Percentiles rank a stretch among this genome's conserved stretches.
These are phyloP conservation scores for Ptilorrhoa leucosticta DNA, from an alignment of 2,113 vertebrate genomes.

Conservation along the genomic window DNA sequence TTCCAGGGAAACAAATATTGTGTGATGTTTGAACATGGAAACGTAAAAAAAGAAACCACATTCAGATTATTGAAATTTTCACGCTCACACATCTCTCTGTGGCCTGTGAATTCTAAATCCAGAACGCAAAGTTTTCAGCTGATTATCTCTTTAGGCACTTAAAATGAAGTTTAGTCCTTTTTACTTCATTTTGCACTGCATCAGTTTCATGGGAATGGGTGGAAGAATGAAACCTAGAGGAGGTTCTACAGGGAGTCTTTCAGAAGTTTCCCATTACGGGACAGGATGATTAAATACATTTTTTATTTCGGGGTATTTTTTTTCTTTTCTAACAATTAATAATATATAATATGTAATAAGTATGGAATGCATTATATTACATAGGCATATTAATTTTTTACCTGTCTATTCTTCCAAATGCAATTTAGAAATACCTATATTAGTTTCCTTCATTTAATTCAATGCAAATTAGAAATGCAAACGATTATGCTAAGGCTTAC, in stretches of 20 bases:
- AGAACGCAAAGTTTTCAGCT: background rate
- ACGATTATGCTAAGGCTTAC: background rate
- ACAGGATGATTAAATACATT: background rate
- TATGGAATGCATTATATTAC: background rate
- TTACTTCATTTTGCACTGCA: background rate
- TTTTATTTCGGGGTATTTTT: background rate
- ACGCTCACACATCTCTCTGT: rapidly evolving
- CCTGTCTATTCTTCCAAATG: background rate
- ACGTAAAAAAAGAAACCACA: background rate
- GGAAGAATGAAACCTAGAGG: background rate
- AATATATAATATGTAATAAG: background rate
- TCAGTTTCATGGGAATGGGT: background rate
- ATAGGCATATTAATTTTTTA: background rate
- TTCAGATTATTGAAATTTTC: background rate
- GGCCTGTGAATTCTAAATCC: background rate
- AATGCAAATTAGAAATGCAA: background rate
- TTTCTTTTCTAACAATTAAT: background rate
- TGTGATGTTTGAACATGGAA: background rate
- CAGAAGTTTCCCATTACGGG: background rate
- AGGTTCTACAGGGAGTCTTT: background rate
- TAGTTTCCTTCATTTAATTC: background rate
- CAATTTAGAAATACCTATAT: background rate
- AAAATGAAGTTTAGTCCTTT: background rate
- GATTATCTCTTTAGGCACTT: background rate
- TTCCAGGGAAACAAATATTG: background rate